Evolutionary conservation across 2,888 invertebrate species (phyloP), one percentile per base, ranked within the genome.

Genomic region (Sinotaia quadrata): DNA sequence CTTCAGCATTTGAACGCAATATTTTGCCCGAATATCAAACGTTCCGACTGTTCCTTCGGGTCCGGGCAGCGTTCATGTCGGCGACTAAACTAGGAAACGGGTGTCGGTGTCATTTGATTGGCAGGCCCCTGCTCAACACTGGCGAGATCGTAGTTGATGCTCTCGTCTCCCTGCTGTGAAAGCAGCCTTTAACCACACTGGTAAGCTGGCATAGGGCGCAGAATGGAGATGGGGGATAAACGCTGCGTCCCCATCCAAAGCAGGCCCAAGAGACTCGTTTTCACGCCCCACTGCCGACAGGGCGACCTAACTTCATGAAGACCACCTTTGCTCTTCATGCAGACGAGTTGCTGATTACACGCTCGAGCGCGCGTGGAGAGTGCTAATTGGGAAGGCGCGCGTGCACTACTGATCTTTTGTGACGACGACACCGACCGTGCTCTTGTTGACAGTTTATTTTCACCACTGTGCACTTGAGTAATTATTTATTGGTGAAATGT

Each of bases 31-130:
- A n/a, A n/a, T n/a, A n/a, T n/a, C n/a, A n/a, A n/a, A n/a, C n/a
- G n/a, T n/a, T n/a, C n/a, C n/a, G n/a, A n/a, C n/a, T n/a, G n/a
- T n/a, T n/a, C n/a, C n/a, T n/a, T n/a, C n/a, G n/a, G n/a, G n/a
- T n/a, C n/a, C n/a, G n/a, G n/a, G n/a, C n/a, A n/a, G n/a, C n/a
- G n/a, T n/a, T 41, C 41, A 10, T 41, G 59, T 1, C 1, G 18
- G 59, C 29, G 44, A 59, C 31, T 44, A 49, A 62, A 27, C n/a
- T 27, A 54, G 52, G 34, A 24, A 54, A 49, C 24, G 54, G 54
- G 63, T 63, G 63, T 41, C 10, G 63, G 52, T 63, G 52, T 63
- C 63, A 31, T 52, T 63, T 63, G 63, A 63, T 54, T 63, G 63
- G 63, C 63, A 63, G 44, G 47, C 51, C 24, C 41, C n/a, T 31